These are phyloP conservation scores for Listronotus oregonensis DNA, from an alignment of 1,140 invertebrate species.

Conservation along the genomic window DNA sequence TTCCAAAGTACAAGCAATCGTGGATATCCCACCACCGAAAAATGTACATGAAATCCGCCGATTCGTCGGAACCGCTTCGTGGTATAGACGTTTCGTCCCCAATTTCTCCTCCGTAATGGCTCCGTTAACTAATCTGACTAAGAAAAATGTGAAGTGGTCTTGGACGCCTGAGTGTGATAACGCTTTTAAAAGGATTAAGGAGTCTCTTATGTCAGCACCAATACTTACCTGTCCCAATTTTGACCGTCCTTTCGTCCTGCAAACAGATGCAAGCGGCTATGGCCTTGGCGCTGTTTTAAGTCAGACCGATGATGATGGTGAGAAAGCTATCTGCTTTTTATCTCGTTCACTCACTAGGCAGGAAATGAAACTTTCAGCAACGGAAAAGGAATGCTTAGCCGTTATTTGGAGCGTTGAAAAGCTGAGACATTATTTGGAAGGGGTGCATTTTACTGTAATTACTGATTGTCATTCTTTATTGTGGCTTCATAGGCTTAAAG, in stretches of 20 bases:
- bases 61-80: constrained; percentile 58
- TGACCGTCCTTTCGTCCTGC: constrained; percentile 44
- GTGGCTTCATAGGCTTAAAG: constrained; percentile 57
- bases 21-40: constrained; percentile 40
- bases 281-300: constrained; percentile 43
- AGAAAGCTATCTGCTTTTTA: constrained; percentile 31
- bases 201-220: constrained; percentile 30
- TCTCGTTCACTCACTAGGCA: constrained; percentile 30
- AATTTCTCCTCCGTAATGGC: constrained; percentile 54
- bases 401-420: constrained; percentile 57
- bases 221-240: constrained; percentile 40
- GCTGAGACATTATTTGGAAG: constrained; percentile 55
- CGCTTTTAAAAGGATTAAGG: constrained; percentile 31
- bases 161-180: constrained; percentile 23
- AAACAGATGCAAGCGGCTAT: constrained; percentile 43
- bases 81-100: constrained; percentile 56
- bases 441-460: constrained; percentile 55
- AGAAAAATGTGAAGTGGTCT: background rate
- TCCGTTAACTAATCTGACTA: constrained; percentile 44
- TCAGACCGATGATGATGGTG: constrained; percentile 33
- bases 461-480: constrained; percentile 58
- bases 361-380: constrained; percentile 58
- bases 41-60: constrained; percentile 38
- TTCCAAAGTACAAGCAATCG: constrained; percentile 48
- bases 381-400: constrained; percentile 59